Evolutionary conservation across 2,888 invertebrate species (phyloP).

Genomic region (Polydrusus cervinus): DNA sequence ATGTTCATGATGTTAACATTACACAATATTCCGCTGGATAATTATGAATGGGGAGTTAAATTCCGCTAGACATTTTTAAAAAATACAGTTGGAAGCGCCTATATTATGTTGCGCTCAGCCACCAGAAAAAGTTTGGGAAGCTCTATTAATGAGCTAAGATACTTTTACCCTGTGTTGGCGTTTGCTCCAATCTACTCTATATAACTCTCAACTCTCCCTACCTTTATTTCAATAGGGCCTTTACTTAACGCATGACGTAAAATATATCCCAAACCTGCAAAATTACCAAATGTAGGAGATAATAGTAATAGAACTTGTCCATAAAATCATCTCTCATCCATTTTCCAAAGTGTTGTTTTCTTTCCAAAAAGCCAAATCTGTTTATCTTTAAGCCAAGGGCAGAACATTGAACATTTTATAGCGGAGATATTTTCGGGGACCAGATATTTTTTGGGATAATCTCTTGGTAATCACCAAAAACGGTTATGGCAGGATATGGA

Average conservation of each 20-base stretch:
- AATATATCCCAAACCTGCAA: neutral
- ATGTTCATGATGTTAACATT: too few relatives aligned
- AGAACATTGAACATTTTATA: conserved; percentile 47
- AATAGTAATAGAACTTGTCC: conserved; percentile 2
- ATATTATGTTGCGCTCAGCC: too few relatives aligned
- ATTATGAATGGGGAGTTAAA: too few relatives aligned
- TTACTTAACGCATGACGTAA: neutral
- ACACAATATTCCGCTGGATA: too few relatives aligned
- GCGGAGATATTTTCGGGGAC: conserved; percentile 38
- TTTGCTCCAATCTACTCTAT: too few relatives aligned
- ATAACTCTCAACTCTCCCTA: too few relatives aligned
- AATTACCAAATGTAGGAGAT: neutral
- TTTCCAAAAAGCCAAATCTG: conserved; percentile 31
- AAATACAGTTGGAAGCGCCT: too few relatives aligned
- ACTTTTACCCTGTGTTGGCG: too few relatives aligned
- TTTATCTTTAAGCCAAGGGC: conserved; percentile 43
- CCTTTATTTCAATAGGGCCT: neutral
- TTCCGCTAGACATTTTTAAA: too few relatives aligned
- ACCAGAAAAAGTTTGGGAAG: too few relatives aligned
- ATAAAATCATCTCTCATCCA: conserved; percentile 21
- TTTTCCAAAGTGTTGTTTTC: conserved; percentile 25
- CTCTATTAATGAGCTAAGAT: too few relatives aligned
- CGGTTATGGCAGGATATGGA: conserved; percentile 46
- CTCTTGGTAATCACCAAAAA: conserved; percentile 44
- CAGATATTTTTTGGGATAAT: conserved; percentile 46